These are phyloP conservation scores for Drosophila arizonae DNA, from an alignment of 1,140 invertebrate species.

Conservation along the genomic window DNA sequence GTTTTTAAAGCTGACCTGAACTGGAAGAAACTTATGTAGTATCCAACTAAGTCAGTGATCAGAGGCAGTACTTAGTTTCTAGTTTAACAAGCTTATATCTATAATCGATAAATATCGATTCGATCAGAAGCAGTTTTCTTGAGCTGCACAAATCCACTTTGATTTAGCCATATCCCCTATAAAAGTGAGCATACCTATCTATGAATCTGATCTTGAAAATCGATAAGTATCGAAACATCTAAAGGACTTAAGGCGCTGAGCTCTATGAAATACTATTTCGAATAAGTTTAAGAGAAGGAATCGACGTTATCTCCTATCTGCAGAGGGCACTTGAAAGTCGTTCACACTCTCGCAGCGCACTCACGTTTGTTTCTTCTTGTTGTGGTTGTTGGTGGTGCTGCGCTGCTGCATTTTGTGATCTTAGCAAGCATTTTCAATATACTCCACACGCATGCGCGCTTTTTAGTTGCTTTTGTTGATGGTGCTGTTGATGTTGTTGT, in stretches of 20 bases:
- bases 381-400: conserved; percentile 28
- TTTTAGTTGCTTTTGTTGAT: conserved; percentile 61
- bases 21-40: no score
- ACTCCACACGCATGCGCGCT: conserved; percentile 69
- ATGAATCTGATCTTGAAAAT: background rate
- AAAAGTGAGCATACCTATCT: no score
- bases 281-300: no score
- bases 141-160: no score
- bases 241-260: no score
- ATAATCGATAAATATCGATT: background rate
- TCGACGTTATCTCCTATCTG: no score
- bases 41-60: no score
- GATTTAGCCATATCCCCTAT: no score
- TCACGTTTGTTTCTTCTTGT: conserved; percentile 34
- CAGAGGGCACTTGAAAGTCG: background rate
- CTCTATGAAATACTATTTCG: no score
- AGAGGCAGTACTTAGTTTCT: no score
- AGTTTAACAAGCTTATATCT: background rate
- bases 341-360: background rate
- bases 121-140: no score
- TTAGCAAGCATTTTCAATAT: conserved; percentile 52
- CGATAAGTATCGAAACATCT: background rate
- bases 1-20: no score
- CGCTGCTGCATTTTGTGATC: conserved; percentile 51
- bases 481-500: conserved; percentile 22